Evolutionary conservation across 2,888 invertebrate species (phyloP).

Genomic region (Tetanocera ferruginea): DNA sequence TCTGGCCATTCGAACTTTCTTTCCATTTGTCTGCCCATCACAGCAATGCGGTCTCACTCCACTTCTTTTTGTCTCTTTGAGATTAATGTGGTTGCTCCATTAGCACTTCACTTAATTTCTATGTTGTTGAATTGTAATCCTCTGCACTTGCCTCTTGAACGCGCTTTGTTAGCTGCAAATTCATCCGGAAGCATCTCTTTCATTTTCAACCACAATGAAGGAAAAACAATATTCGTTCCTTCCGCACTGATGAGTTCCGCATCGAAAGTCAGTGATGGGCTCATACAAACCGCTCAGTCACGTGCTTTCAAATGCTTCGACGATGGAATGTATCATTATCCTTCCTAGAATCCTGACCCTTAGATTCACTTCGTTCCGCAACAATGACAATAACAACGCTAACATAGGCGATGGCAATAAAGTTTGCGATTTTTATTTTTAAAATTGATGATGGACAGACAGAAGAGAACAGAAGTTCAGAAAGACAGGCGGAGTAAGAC

Average conservation of each 20-base stretch:
- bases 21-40: not conserved
- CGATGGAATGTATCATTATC: conserved; percentile 19
- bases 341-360: not conserved
- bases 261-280: not conserved
- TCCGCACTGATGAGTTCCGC: conserved; percentile 24
- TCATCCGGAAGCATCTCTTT: conserved; percentile 27
- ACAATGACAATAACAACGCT: conserved; percentile 36
- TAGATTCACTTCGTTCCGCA: conserved; percentile 50
- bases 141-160: conserved; percentile 12
- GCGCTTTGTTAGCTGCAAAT: conserved; percentile 11
- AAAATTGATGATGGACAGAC: conserved; percentile 44
- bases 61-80: not conserved
- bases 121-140: conserved; percentile 12
- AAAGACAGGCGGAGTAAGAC: not conserved
- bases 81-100: conserved; percentile 29
- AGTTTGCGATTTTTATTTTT: conserved; percentile 35
- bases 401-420: not conserved
- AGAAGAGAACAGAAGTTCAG: conserved; percentile 7
- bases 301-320: conserved; percentile 17
- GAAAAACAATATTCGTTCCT: not conserved
- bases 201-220: conserved; percentile 14
- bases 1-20: not conserved
- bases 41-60: not conserved
- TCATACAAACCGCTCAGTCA: conserved; percentile 11
- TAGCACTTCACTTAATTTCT: conserved; percentile 31